Evolutionary conservation across 2,888 invertebrate species (phyloP).

Genomic region (Parnassius orleans): DNA sequence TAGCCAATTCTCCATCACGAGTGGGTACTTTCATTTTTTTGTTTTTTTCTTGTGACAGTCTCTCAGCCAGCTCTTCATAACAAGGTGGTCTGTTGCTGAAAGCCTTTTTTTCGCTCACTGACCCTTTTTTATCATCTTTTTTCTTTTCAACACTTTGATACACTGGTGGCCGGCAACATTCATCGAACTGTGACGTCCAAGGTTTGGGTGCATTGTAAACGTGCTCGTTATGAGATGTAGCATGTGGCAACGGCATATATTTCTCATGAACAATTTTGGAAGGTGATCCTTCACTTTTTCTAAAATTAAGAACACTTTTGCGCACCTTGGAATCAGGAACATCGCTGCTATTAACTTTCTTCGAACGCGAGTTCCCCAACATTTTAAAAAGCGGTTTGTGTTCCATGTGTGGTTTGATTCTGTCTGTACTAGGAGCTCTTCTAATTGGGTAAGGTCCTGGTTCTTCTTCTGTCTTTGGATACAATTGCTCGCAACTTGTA

Average conservation of each 20-base stretch:
- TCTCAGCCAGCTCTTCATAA: slow-evolving; percentile 70
- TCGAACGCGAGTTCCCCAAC: slow-evolving; percentile 65
- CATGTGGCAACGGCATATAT: slow-evolving; percentile 67
- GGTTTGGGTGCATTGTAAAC: slow-evolving; percentile 70
- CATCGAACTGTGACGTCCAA: slow-evolving; percentile 62
- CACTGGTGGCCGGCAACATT: slow-evolving; percentile 69
- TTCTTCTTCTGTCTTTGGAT: slow-evolving; percentile 65
- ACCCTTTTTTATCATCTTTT: slow-evolving; percentile 54
- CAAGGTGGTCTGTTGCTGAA: slow-evolving; percentile 71
- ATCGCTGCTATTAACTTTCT: slow-evolving; percentile 62
- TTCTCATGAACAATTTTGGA: slow-evolving; percentile 72
- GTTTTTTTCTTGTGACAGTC: slow-evolving; percentile 71
- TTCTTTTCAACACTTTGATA: slow-evolving; percentile 74
- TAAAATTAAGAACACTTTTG: slow-evolving; percentile 70
- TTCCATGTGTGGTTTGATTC: slow-evolving; percentile 64
- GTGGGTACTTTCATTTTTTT: slow-evolving; percentile 63
- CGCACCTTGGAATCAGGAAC: slow-evolving; percentile 61
- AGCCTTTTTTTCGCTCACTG: slow-evolving; percentile 58
- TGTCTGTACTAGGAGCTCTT: slow-evolving; percentile 73
- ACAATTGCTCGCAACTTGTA: slow-evolving; percentile 75
- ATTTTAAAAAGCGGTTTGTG: slow-evolving; percentile 71
- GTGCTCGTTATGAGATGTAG: slow-evolving; percentile 60
- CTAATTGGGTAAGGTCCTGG: slow-evolving; percentile 63
- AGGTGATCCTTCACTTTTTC: slow-evolving; percentile 56
- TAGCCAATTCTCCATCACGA: slow-evolving; percentile 57